Base-by-base conservation (phyloP, 30 jellyfish, hydroid and myxozoan species). In the Hydractinia echinata region DNA sequence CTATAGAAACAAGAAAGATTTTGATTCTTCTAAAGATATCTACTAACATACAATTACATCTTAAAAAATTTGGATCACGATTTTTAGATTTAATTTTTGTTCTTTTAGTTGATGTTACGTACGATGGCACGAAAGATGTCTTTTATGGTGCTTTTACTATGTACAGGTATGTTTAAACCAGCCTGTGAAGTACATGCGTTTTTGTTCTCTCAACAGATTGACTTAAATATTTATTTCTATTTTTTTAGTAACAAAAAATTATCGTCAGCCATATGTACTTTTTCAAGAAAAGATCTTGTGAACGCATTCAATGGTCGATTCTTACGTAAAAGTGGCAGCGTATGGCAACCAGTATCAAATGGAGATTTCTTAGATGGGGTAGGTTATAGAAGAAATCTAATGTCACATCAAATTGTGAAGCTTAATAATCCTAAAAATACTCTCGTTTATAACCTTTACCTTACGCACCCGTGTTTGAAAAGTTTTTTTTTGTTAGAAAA, bases 61-160 rank as follows among this genome's bases (percentile, higher is more conserved):
- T 0, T 30, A 30, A 30, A 30, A 30, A 30, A 30, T 30, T 0
- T 30, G 44, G 44, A 30, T 30, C 44, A 30, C 44, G 44, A 30
- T 30, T 30, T 30, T 30, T 0, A 30, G 44, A 30, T 30, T 30
- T 30, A 30, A 30, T 30, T 30, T 30, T 30, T 15, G 51, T 67
- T 67, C 10, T 71, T 71, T 71, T 52, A 71, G 81, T 71, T 11
- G 49, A 48, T 71, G 81, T 71, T 7, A 1, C 9, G 11, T 71
- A 71, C 16, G 67, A 71, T 15, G 68, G 18, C 1, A 52, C 49
- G n/a, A 71, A 1, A 11, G 61, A 71, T 6, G 10, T 9, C 53
- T 71, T 71, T 60, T 71, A 71, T 71, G 81, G 11, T n/a, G 61
- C 14, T 14, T 71, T 19, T 15, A 71, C 81, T 14, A 71, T 71